Evolutionary conservation across 2,113 vertebrate genomes (phyloP).

Genomic region (Prionailurus bengalensis): DNA sequence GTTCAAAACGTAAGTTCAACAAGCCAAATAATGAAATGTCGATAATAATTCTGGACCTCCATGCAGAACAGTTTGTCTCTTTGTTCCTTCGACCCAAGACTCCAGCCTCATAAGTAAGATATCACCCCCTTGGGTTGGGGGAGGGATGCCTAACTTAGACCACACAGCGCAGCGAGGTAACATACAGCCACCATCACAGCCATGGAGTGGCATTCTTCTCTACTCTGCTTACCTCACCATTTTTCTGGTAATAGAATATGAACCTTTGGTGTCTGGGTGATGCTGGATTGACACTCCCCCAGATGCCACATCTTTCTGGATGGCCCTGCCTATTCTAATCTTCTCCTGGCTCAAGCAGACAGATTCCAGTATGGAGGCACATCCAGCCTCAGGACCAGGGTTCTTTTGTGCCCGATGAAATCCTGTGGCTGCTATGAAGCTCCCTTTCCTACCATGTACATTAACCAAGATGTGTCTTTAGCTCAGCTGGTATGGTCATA

Average conservation of each 20-base stretch:
- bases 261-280: background rate
- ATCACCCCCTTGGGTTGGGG: background rate
- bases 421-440: accelerated
- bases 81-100: background rate
- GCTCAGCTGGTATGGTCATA: background rate
- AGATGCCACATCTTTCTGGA: background rate
- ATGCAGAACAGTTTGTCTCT: background rate
- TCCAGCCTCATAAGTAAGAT: background rate
- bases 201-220: background rate
- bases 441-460: background rate
- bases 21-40: background rate
- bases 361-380: background rate
- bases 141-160: background rate
- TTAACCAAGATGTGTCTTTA: background rate
- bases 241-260: background rate
- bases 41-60: background rate
- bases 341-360: background rate
- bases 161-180: accelerated
- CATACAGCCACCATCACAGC: background rate
- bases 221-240: background rate
- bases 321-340: background rate
- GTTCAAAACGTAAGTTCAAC: conserved; percentile 75
- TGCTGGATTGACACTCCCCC: background rate
- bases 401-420: background rate
- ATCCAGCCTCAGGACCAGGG: background rate